Evolutionary conservation across 2,888 invertebrate genomes (phyloP), one percentile per base, ranked within the genome.

Genomic region (Synergus gifuensis): DNA sequence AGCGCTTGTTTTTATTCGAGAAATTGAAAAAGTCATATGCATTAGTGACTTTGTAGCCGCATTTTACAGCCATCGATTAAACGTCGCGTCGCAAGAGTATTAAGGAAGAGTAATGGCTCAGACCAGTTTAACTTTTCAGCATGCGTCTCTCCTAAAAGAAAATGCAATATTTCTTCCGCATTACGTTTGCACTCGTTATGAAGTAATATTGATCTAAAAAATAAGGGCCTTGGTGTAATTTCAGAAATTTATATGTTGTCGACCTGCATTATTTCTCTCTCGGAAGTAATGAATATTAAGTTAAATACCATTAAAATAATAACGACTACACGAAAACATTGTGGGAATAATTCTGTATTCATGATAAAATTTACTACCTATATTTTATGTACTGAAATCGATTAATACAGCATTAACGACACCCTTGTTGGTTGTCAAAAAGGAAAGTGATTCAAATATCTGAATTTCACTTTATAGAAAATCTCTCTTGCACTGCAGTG

Each of bases 121-220:
- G 54, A 69, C 69, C 69, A 69, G 69, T 69, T 69, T 28, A 22
- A 49, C 28, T 69, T 69, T 69, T 69, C 8, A 49, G 46, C 46
- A 69, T 69, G 14, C 28, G 28, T 42, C n/a, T 42, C 42, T 66
- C 40, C 8, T 36, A 28, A 28, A 66, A 66, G 64, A 40, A 66
- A 63, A 42, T 42, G 64, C 64, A 66, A 66, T 66, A 66, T 60
- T 66, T n/a, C 16, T 64, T 64, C 28, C n/a, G 64, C n/a, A 66
- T 40, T 66, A 40, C 64, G n/a, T 42, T 40, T 16, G 64, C 4
- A 18, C n/a, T n/a, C 11, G 64, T 40, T 66, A 2, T 66, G 64
- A 42, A 66, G 40, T 66, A 66, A 66, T 42, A n/a, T n/a, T 2
- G 8, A 66, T n/a, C 9, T 42, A 40, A 60, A 60, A 22, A 60